A percentile compares a stretch with the other conserved stretches of the same genome.
phyloP scores from a whole-genome alignment of 2,113 vertebrate genomes.

The Cygnus atratus region DNA sequence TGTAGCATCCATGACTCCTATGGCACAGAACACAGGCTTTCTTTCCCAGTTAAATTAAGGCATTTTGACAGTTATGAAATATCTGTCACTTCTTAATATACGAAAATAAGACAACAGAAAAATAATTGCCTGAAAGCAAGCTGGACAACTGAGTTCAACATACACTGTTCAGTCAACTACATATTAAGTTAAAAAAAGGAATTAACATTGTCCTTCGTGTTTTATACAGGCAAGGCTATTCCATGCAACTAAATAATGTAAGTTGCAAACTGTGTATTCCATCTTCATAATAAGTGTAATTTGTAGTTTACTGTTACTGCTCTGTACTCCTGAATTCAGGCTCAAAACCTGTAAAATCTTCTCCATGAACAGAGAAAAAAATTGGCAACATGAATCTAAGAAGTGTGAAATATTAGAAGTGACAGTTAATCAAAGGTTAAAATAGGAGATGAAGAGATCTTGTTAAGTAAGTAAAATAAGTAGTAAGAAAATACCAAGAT shows the following conservation, averaged over 20 bases:
- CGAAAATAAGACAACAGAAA: background rate
- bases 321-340: background rate
- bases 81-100: background rate
- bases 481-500: background rate
- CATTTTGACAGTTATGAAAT: background rate
- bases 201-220: background rate
- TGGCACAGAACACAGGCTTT: background rate
- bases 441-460: background rate
- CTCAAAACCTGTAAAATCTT: background rate
- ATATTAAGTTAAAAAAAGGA: background rate
- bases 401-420: background rate
- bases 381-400: background rate
- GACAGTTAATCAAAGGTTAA: background rate
- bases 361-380: background rate
- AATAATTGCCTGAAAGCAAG: background rate
- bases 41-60: background rate
- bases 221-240: background rate
- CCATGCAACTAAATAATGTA: background rate
- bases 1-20: background rate
- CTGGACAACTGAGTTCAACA: background rate
- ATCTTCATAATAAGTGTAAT: background rate
- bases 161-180: background rate
- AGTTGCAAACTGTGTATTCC: background rate
- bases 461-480: background rate
- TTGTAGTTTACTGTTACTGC: background rate